Evolutionary conservation across 2,113 vertebrate genomes (phyloP).

Genomic region (Sebastes fasciatus): DNA sequence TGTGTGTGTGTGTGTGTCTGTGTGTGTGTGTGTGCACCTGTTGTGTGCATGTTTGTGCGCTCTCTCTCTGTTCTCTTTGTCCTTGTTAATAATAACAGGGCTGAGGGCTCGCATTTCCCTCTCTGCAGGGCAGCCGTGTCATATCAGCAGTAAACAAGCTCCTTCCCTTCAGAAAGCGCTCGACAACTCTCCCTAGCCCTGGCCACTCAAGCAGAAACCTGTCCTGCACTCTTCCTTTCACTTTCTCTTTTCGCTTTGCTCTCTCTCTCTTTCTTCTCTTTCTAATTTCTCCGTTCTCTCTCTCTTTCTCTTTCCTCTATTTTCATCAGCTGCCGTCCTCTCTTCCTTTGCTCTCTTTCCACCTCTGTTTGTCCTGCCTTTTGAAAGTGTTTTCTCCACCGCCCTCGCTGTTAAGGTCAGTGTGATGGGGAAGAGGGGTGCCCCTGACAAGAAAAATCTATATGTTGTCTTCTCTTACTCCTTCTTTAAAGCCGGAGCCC

Average conservation of each 20-base stretch:
- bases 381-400: conserved; percentile 76
- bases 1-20: conserved; percentile 20
- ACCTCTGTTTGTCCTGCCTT: conserved; percentile 75
- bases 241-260: conserved; percentile 64
- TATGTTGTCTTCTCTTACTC: conserved; percentile 84
- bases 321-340: conserved; percentile 68
- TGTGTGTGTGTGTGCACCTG: conserved; percentile 20
- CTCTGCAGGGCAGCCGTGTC: conserved; percentile 87
- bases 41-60: conserved; percentile 75
- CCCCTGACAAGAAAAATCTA: conserved; percentile 87
- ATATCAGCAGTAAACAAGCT: conserved; percentile 88
- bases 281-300: conserved; percentile 61
- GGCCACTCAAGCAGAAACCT: conserved; percentile 88
- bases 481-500: conserved; percentile 77
- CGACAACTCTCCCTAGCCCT: conserved; percentile 81
- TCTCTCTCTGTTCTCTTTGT: conserved; percentile 85
- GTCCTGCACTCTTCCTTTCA: conserved; percentile 78
- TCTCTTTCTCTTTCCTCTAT: conserved; percentile 46
- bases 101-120: conserved; percentile 85
- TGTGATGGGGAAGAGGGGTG: conserved; percentile 76
- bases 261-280: conserved; percentile 55
- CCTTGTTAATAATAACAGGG: conserved; percentile 92
- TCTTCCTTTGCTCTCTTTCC: conserved; percentile 59
- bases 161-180: conserved; percentile 83
- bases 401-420: conserved; percentile 83